Evolutionary conservation across 92 coral and sea anemone species (phyloP).

Genomic region (Pocillopora meandrina): DNA sequence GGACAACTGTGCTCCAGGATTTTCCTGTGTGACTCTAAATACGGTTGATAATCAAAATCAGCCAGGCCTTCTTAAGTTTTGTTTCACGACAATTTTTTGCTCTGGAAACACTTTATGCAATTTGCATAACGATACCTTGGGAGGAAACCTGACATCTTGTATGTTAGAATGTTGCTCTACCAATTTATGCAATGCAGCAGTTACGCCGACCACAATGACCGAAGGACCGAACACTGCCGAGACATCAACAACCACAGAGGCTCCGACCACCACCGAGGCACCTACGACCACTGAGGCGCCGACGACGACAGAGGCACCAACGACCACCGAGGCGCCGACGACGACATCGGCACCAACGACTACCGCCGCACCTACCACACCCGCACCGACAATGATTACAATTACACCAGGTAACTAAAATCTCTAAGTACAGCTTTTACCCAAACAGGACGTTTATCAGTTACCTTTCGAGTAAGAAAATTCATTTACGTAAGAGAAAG

Average conservation of each 20-base stretch:
- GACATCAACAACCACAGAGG: neutral
- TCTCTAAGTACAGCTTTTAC: too few relatives aligned
- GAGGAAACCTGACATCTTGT: neutral
- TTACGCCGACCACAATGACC: neutral
- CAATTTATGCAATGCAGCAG: constrained; percentile 12
- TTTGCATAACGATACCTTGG: neutral
- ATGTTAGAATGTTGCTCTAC: neutral
- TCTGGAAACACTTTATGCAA: neutral
- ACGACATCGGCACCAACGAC: neutral
- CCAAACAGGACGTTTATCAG: too few relatives aligned
- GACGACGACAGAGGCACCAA: neutral
- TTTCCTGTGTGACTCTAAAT: neutral
- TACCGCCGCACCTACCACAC: neutral
- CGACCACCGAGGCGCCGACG: neutral
- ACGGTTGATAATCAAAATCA: neutral
- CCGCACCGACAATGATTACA: neutral
- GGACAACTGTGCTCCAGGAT: neutral
- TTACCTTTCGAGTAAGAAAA: too few relatives aligned
- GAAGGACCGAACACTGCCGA: neutral
- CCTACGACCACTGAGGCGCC: neutral
- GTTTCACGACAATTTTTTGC: neutral
- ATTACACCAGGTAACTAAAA: too few relatives aligned
- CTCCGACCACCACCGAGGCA: neutral
- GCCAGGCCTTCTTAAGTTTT: neutral
- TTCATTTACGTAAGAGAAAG: too few relatives aligned